These are phyloP conservation scores for Globodera ellingtonae DNA, from an alignment of 1,140 invertebrate species.

Conservation along the genomic window DNA sequence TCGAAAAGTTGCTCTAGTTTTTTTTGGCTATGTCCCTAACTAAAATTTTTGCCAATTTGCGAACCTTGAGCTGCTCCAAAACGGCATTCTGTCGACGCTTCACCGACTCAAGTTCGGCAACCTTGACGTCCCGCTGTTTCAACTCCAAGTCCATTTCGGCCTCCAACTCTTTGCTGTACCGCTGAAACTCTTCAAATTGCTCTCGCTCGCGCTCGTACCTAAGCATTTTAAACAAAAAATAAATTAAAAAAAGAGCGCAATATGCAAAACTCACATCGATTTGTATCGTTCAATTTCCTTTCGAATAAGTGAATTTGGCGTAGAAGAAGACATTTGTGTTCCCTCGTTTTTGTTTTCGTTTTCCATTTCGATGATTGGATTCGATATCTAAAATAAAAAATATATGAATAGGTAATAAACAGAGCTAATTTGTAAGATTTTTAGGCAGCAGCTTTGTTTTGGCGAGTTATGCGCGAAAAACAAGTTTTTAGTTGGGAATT, in stretches of 20 bases:
- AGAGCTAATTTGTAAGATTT: too few species aligned
- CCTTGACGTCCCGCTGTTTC: slow-evolving; percentile 19
- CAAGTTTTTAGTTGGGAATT: too few species aligned
- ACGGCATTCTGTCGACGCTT: slow-evolving; percentile 13
- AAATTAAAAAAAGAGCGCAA: neutral
- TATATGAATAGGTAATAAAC: too few species aligned
- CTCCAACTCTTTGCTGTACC: slow-evolving; percentile 41
- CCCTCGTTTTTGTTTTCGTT: too few species aligned
- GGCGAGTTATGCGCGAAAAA: too few species aligned
- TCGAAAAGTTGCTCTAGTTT: too few species aligned
- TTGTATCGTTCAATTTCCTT: slow-evolving; percentile 34
- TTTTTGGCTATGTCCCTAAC: too few species aligned
- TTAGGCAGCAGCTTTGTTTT: too few species aligned
- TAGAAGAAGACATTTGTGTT: neutral
- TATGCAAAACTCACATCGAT: slow-evolving; percentile 29
- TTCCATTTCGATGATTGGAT: too few species aligned
- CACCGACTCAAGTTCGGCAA: slow-evolving; percentile 24
- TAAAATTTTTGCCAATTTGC: too few species aligned
- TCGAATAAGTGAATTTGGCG: slow-evolving; percentile 5
- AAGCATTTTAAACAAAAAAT: slow-evolving; percentile 4
- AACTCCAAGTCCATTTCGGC: slow-evolving; percentile 38
- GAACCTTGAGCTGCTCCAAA: slow-evolving; percentile 34
- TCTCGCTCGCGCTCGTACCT: slow-evolving; percentile 38
- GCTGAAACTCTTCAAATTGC: slow-evolving; percentile 38
- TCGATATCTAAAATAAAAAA: too few species aligned